phyloP scores from a whole-genome alignment of 1,140 invertebrate species.

The Theocolax elegans region DNA sequence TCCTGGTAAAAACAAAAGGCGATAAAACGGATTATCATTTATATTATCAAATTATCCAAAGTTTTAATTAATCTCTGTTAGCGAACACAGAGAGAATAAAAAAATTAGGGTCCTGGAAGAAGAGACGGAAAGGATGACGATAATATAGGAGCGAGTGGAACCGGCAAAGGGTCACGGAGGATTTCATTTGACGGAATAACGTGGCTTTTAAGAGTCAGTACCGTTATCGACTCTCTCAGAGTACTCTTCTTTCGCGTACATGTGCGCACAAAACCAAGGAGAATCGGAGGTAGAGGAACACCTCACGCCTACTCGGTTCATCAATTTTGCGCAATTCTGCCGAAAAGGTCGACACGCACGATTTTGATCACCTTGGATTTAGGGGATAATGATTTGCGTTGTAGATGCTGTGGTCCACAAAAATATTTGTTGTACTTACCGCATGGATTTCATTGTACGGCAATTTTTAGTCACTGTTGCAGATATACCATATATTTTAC shows the following conservation, averaged over 20 bases:
- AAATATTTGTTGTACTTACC: no score
- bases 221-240: constrained; percentile 59
- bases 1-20: not conserved
- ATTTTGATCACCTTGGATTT: no score
- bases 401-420: no score
- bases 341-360: constrained; percentile 16
- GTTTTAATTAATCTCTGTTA: constrained; percentile 36
- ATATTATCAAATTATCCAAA: constrained; percentile 41
- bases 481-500: no score
- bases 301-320: constrained; percentile 21
- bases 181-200: constrained; percentile 67
- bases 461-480: no score
- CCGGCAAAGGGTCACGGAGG: constrained; percentile 37
- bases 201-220: constrained; percentile 64
- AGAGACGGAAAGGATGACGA: constrained; percentile 30
- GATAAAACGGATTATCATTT: constrained; percentile 35
- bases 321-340: constrained; percentile 18
- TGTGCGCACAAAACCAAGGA: constrained; percentile 33
- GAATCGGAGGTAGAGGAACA: constrained; percentile 7
- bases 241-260: constrained; percentile 36
- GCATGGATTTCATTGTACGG: no score
- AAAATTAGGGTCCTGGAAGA: no score
- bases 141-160: constrained; percentile 17
- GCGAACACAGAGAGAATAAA: constrained; percentile 15
- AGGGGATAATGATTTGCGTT: no score